These are phyloP conservation scores for Scatophagus argus DNA, from an alignment of 2,113 vertebrate species.

Conservation along the genomic window DNA sequence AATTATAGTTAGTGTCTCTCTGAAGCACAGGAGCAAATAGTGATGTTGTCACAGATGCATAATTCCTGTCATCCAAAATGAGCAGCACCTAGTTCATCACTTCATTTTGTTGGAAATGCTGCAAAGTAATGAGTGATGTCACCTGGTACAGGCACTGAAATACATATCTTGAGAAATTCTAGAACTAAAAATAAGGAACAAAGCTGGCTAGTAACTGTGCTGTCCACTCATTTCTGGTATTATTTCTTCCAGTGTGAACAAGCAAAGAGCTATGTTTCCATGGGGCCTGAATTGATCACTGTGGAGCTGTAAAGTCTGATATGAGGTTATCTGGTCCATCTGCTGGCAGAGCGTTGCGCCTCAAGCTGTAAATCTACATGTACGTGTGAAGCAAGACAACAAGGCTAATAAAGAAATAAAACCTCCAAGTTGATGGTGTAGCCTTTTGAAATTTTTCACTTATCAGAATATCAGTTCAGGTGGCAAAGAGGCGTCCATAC, in stretches of 20 bases:
- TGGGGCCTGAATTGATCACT: slow-evolving; percentile 16
- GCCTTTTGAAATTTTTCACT: neutral
- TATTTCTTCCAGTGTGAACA: neutral
- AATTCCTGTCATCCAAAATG: too few species aligned
- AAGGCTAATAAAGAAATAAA: slow-evolving; percentile 12
- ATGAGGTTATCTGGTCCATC: slow-evolving; percentile 51
- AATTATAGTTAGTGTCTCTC: neutral
- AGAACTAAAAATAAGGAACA: neutral
- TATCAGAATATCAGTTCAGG: neutral
- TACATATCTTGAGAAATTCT: neutral
- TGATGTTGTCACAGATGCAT: neutral
- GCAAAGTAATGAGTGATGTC: neutral
- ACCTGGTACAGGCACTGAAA: neutral
- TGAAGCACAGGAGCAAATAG: neutral
- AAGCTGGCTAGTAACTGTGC: neutral
- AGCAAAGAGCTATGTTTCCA: slow-evolving; percentile 12
- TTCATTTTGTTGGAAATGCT: neutral
- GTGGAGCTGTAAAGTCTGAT: slow-evolving; percentile 40
- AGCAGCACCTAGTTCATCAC: too few species aligned
- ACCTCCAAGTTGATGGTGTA: neutral
- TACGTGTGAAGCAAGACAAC: slow-evolving; percentile 38
- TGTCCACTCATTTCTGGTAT: slow-evolving; percentile 1
- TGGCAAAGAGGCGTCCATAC: neutral
- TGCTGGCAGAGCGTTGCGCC: slow-evolving; percentile 21
- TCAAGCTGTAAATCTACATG: slow-evolving; percentile 45